Evolutionary conservation across 2,113 vertebrate species (phyloP).

Genomic region (Osmerus mordax): DNA sequence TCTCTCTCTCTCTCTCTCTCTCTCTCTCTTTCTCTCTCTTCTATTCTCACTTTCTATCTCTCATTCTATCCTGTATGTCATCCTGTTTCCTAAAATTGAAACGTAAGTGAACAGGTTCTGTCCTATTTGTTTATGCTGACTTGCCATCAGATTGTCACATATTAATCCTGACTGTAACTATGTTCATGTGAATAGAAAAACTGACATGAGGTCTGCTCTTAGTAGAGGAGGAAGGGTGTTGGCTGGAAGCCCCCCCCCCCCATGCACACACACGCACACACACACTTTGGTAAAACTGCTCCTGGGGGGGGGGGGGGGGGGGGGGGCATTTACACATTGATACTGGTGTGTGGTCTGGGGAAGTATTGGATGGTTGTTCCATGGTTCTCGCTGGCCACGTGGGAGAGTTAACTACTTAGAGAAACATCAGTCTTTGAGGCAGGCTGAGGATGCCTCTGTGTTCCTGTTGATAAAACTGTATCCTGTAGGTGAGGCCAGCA

Average conservation of each 20-base stretch:
- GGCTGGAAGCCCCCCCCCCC: neutral
- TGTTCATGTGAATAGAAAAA: neutral
- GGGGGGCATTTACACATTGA: constrained; percentile 38
- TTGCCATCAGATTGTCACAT: neutral
- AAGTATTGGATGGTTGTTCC: constrained; percentile 2
- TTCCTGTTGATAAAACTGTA: constrained; percentile 62
- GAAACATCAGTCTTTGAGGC: constrained; percentile 40
- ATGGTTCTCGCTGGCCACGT: constrained; percentile 23
- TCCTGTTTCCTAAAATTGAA: no score
- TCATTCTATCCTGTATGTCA: no score
- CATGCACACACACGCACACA: no score
- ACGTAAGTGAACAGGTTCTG: no score
- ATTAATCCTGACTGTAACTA: neutral
- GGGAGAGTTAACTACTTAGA: constrained; percentile 32
- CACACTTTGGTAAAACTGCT: no score
- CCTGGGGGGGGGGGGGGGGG: neutral
- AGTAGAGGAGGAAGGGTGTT: neutral
- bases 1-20: no score
- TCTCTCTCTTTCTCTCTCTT: no score
- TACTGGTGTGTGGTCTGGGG: constrained; percentile 2
- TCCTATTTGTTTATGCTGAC: no score
- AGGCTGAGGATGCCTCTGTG: constrained; percentile 48
- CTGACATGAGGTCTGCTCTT: neutral
- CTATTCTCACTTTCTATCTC: no score
- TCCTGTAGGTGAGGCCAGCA: constrained; percentile 53